Evolutionary conservation across 2,113 vertebrate genomes (phyloP).

Genomic region (Emydocephalus ijimae): DNA sequence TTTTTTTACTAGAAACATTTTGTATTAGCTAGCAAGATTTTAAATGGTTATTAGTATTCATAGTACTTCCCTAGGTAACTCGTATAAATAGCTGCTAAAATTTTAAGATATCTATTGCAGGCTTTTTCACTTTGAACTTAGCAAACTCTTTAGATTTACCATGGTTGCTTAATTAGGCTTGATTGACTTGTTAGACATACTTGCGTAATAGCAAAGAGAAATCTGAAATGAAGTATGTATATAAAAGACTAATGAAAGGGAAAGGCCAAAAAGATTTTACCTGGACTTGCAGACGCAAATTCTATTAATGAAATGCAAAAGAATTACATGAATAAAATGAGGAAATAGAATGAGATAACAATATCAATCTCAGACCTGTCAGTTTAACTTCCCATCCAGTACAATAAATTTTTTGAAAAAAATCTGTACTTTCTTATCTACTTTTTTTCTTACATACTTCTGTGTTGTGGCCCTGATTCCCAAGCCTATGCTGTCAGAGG

Average conservation of each 20-base stretch:
- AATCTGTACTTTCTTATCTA: background rate
- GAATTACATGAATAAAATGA: background rate
- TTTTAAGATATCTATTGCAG: background rate
- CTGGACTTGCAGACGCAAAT: rapidly evolving
- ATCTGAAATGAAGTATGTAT: background rate
- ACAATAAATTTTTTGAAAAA: background rate
- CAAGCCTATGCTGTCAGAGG: too few species aligned
- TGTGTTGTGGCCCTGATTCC: too few species aligned
- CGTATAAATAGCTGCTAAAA: background rate
- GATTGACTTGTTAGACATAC: background rate
- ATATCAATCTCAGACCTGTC: background rate
- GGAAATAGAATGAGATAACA: background rate
- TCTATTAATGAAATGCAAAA: background rate
- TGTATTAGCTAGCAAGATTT: background rate
- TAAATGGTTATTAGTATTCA: background rate
- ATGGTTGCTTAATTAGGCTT: background rate
- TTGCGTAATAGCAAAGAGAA: background rate
- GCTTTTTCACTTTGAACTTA: background rate
- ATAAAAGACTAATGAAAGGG: background rate
- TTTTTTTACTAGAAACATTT: background rate
- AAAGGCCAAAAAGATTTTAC: background rate
- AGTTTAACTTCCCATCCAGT: background rate
- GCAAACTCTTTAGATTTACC: background rate
- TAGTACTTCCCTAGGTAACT: background rate
- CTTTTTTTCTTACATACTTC: background rate